phyloP scores from a whole-genome alignment of 2,113 vertebrate genomes.

The Sander vitreus region DNA sequence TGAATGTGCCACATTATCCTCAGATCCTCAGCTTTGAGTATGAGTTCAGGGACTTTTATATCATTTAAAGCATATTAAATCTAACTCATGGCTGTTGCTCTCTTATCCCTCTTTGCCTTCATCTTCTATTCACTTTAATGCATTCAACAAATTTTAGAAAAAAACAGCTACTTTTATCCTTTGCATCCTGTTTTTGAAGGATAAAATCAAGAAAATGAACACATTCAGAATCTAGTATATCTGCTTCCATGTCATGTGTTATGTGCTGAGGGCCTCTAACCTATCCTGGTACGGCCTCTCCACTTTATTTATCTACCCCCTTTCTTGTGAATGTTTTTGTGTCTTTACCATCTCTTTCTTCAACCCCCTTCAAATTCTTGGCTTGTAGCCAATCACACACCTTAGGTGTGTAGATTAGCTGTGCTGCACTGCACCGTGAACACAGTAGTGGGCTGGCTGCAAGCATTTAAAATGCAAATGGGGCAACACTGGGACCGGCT shows the following conservation, averaged over 20 bases:
- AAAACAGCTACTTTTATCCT: neutral
- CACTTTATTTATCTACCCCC: conserved; percentile 7
- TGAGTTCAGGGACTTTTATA: neutral
- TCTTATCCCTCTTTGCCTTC: neutral
- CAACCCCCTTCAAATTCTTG: conserved; percentile 59
- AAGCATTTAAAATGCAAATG: conserved; percentile 91
- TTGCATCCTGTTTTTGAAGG: neutral
- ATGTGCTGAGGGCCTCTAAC: neutral
- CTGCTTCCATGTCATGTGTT: neutral
- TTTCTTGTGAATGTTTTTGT: conserved; percentile 50
- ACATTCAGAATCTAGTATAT: neutral
- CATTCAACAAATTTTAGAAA: neutral
- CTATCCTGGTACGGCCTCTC: neutral
- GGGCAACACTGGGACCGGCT: conserved; percentile 81
- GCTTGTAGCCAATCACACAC: conserved; percentile 67
- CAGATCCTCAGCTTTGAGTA: neutral
- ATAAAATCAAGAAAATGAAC: neutral
- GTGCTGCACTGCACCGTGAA: conserved; percentile 75
- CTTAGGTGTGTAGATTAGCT: conserved; percentile 85
- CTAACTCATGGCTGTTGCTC: neutral
- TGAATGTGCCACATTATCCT: neutral
- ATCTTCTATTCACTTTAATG: neutral
- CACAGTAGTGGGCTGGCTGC: conserved; percentile 76
- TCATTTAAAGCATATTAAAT: neutral
- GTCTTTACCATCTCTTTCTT: conserved; percentile 39